Evolutionary conservation across 2,113 vertebrate species (phyloP), one percentile per base, ranked within the genome.

Genomic region (Peromyscus leucopus): DNA sequence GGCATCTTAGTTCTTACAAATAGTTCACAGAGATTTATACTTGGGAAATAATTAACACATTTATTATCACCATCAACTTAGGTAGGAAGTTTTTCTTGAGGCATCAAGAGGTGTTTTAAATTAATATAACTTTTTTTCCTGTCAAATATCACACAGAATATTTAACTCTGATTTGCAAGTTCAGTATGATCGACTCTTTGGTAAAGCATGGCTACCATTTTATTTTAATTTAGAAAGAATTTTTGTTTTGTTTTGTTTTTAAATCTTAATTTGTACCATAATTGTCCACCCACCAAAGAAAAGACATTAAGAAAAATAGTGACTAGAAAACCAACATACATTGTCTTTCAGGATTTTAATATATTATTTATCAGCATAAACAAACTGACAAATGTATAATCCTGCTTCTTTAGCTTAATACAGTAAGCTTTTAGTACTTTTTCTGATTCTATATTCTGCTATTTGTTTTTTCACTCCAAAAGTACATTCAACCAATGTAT

Each of bases 201-300:
- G 17, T 91, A 16, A 16, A 63, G 46, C 76, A 57, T 83, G 13
- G n/a, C 13, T 48, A 79, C 65, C 2, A 12, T 57, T 94, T 87
- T 87, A 75, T 93, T 95, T 96, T 94, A 92, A 95, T 76, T 82
- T 76, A 75, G 57, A 69, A 65, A 98, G 7, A 89, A n/a, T 21
- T 82, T 74, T 71, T 48, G 46, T 51, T 0, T 2, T 76, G 82
- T 89, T 91, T 8, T 89, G 8, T 89, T 39, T 33, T 39, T 67
- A 12, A 67, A 7, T 89, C 69, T n/a, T 72, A 55, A 33, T 94
- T 93, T 86, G 59, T 79, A n/a, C 19, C 28, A 16, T 59, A 90
- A 86, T 33, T 11, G 1, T 74, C 21, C 48, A 0, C 1, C 7
- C 4, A 39, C 7, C 74, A 91, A 42, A 55, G 84, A 26, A 24